A percentile compares a stretch with the other conserved stretches of the same genome.
Conservation (phyloP, 2,797 vertebrate genomes). For the Coracias cyanogaster region DNA sequence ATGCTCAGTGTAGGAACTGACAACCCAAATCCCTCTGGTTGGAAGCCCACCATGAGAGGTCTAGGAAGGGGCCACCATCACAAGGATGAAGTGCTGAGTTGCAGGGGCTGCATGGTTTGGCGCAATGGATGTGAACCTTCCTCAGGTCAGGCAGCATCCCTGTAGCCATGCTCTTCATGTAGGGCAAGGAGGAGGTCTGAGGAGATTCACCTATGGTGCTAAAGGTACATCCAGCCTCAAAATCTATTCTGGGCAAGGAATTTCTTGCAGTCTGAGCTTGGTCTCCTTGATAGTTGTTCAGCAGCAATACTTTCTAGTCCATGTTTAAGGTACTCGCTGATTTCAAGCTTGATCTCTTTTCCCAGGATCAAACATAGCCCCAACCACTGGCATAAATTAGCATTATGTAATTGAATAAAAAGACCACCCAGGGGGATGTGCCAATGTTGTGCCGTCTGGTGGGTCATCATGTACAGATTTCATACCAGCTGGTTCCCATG, state of each 20-base stretch:
- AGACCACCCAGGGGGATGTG: background rate
- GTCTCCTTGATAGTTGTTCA: fast-evolving
- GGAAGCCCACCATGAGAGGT: background rate
- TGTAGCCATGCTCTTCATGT: fast-evolving
- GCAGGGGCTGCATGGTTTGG: background rate
- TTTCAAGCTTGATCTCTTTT: background rate
- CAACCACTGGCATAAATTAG: background rate
- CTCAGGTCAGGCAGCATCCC: background rate
- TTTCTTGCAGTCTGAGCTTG: background rate
- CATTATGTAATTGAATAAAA: background rate
- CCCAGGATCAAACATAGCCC: background rate
- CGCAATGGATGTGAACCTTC: fast-evolving
- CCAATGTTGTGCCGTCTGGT: fast-evolving
- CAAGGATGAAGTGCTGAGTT: fast-evolving
- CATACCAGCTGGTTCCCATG: fast-evolving
- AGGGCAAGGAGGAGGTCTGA: background rate
- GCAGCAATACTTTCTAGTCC: background rate
- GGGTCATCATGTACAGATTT: fast-evolving
- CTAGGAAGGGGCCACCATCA: background rate
- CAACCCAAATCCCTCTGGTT: fast-evolving
- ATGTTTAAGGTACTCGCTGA: background rate
- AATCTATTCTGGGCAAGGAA: background rate
- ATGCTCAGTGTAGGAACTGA: fast-evolving
- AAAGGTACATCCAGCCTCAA: background rate
- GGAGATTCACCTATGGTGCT: fast-evolving